Conservation (phyloP, 2,113 vertebrate genomes). For the Epinephelus lanceolatus region DNA sequence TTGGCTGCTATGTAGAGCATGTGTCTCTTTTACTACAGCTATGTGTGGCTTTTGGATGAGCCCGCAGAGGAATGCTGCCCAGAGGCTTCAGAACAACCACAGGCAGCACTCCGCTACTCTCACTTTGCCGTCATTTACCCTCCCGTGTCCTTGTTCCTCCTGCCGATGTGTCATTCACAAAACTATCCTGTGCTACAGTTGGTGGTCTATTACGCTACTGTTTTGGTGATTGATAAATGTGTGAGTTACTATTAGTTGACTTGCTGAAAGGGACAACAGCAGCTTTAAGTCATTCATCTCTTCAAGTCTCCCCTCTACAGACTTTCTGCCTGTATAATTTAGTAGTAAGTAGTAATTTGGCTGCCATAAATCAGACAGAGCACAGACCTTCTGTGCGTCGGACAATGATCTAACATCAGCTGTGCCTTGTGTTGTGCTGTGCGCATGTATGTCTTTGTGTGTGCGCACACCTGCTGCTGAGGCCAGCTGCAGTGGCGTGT, state of each 20-base stretch:
- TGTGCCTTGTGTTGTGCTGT: conserved; percentile 12
- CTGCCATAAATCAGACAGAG: conserved; percentile 15
- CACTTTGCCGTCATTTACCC: conserved; percentile 51
- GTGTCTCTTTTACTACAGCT: conserved; percentile 58
- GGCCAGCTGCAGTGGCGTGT: conserved; percentile 95
- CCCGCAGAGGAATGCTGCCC: conserved; percentile 68
- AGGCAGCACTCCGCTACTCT: conserved; percentile 43
- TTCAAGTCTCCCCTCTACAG: conserved; percentile 3
- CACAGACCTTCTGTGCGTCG: background rate
- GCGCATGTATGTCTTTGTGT: conserved; percentile 1
- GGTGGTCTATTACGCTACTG: background rate
- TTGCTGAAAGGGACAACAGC: background rate
- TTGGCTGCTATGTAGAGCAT: conserved; percentile 35
- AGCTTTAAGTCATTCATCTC: conserved; percentile 4
- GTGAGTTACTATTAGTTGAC: background rate
- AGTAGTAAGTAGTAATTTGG: conserved; percentile 22
- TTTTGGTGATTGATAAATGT: background rate
- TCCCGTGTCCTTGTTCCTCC: conserved; percentile 46
- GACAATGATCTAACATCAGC: conserved; percentile 22
- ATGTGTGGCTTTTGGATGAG: conserved; percentile 64
- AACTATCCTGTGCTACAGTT: conserved; percentile 20
- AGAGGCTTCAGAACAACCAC: conserved; percentile 60
- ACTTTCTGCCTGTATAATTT: conserved; percentile 18
- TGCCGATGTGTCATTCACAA: conserved; percentile 40
- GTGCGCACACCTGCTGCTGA: conserved; percentile 92